Evolutionary conservation across 1,140 invertebrate species (phyloP), one percentile per base, ranked within the genome.

Genomic region (Magallana angulata): DNA sequence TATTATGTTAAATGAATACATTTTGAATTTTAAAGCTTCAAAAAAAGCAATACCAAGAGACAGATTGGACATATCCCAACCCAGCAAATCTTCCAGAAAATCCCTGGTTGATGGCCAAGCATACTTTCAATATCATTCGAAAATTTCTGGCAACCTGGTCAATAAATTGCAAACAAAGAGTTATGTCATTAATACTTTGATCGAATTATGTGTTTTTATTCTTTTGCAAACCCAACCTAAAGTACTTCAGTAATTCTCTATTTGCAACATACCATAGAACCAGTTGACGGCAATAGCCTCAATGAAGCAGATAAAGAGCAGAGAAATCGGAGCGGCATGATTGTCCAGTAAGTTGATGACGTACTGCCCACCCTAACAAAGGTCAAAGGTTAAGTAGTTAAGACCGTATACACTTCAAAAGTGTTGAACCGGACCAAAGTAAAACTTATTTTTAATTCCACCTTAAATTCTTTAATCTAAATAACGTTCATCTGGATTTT

Each of bases 211-310:
- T 48, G 36, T 48, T 48, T 48, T 48, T 4, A 48, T 48, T 48
- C 36, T 48, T 48, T 48, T 4, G 36, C 36, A 48, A 48, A 48
- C 36, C 5, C 36, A 48, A 48, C 36, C 2, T 48, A 48, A 48
- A 48, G 36, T 48, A 48, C 36, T 48, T 5, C 3, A 48, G 36
- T 48, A 48, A 48, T 48, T 16, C 14, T 64, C 62, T 64, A 18
- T 18, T 64, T 64, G 18, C 14, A 1, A 92, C 11, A 96, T 96
- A 97, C 97, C 97, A 86, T 98, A 98, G 93, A 98, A 97, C 98
- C 98, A 98, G 84, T 97, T 98, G 0, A 98, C 97, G 16, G 97
- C 97, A 24, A 98, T 96, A 14, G 97, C 97, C 95, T 98, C 98
- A 90, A 98, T 97, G 62, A 98, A 96, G 18, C 98, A 97, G 59